These are phyloP conservation scores for Drepana arcuata DNA, from an alignment of 1,140 invertebrate genomes.

Conservation along the genomic window DNA sequence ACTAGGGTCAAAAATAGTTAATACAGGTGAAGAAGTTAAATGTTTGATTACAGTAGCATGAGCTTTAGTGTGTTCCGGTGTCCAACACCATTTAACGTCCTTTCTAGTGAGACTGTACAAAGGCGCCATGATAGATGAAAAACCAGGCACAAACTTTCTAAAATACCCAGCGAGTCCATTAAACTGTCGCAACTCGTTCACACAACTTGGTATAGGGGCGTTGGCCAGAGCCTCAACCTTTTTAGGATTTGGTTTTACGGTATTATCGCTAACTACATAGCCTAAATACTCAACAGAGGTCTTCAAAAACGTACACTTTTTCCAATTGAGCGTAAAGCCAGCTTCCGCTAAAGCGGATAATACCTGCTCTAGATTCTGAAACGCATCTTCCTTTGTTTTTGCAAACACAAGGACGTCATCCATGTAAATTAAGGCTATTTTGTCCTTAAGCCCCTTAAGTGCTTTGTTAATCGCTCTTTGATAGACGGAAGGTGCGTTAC, in stretches of 20 bases:
- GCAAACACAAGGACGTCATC: slow-evolving; percentile 19
- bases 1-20: slow-evolving; percentile 13
- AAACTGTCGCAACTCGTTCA: slow-evolving; percentile 32
- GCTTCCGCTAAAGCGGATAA: slow-evolving; percentile 12
- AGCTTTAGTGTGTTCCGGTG: slow-evolving; percentile 11
- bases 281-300: slow-evolving; percentile 24
- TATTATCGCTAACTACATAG: slow-evolving; percentile 10
- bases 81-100: slow-evolving; percentile 11
- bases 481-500: slow-evolving; percentile 33
- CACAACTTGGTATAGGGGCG: slow-evolving; percentile 8
- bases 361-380: slow-evolving; percentile 6
- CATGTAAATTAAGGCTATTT: slow-evolving; percentile 15
- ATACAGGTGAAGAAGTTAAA: slow-evolving; percentile 15
- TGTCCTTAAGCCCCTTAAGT: slow-evolving; percentile 18
- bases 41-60: slow-evolving; percentile 6
- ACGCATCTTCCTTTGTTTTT: slow-evolving; percentile 12
- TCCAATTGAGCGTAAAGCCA: slow-evolving; percentile 21
- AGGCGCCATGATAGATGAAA: slow-evolving; percentile 36
- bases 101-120: slow-evolving; percentile 14
- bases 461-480: slow-evolving; percentile 49
- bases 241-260: slow-evolving; percentile 9
- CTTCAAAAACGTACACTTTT: slow-evolving; percentile 24
- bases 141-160: slow-evolving; percentile 51
- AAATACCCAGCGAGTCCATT: slow-evolving; percentile 55
- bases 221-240: slow-evolving; percentile 14